These are phyloP conservation scores for Oxygymnocypris stewartii DNA, from an alignment of 2,113 vertebrate species.

Conservation along the genomic window DNA sequence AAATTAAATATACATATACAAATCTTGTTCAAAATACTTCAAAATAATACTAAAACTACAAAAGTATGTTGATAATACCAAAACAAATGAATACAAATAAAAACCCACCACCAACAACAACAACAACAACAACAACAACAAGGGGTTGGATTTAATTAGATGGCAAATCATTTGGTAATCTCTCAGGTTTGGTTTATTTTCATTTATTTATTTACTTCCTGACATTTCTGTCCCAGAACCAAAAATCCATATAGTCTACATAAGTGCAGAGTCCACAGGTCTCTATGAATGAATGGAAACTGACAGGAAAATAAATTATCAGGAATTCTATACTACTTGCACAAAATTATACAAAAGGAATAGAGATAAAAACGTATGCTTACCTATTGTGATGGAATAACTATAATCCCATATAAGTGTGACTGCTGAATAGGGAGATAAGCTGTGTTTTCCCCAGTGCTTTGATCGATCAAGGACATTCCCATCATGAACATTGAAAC, in stretches of 20 bases:
- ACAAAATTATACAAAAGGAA: not conserved
- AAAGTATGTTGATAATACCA: not conserved
- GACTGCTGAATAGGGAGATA: slow-evolving; percentile 81
- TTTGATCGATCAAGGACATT: slow-evolving; percentile 65
- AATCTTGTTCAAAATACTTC: not conserved
- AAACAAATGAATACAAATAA: too few species aligned
- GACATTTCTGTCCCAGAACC: not conserved
- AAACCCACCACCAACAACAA: too few species aligned
- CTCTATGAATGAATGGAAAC: not conserved
- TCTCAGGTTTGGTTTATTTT: not conserved
- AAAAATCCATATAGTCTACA: not conserved
- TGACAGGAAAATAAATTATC: not conserved
- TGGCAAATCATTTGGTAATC: not conserved
- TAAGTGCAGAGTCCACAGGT: not conserved
- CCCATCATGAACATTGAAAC: not conserved
- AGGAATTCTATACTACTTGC: not conserved
- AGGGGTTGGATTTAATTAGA: not conserved
- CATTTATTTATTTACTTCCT: not conserved
- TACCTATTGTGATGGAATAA: slow-evolving; percentile 79
- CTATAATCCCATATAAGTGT: slow-evolving; percentile 82
- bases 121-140: not conserved
- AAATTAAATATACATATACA: not conserved
- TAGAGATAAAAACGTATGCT: not conserved
- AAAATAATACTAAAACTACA: not conserved
- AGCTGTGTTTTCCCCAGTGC: slow-evolving; percentile 69